phyloP scores from a whole-genome alignment of 2,797 vertebrate genomes.

The Gobionotothen gibberifrons region DNA sequence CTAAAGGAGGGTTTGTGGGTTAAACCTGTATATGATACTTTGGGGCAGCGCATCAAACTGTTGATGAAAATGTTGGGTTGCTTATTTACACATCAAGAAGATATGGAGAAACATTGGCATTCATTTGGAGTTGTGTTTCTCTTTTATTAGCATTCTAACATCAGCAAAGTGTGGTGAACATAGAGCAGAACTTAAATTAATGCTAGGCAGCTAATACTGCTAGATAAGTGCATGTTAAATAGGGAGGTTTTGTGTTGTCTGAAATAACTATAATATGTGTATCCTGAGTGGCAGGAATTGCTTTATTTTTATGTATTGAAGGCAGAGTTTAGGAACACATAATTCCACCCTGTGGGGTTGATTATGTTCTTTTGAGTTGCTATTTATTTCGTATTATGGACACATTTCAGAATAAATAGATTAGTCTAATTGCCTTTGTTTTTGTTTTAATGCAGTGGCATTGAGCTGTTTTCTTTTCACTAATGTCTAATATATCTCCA shows the following conservation, averaged over 20 bases:
- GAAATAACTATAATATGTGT: neutral
- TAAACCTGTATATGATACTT: neutral
- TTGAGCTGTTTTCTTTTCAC: conserved; percentile 1
- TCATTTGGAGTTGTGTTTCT: conserved; percentile 4
- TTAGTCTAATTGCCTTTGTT: neutral
- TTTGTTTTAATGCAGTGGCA: neutral
- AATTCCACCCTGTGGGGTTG: neutral
- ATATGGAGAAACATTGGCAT: neutral
- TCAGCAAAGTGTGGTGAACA: neutral
- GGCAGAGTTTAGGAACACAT: neutral
- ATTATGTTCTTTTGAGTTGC: neutral
- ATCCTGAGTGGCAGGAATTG: neutral
- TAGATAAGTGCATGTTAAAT: neutral
- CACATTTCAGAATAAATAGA: conserved; percentile 1
- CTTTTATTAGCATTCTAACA: neutral
- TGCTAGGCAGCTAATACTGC: too few relatives aligned
- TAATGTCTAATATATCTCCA: neutral
- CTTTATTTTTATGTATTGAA: conserved; percentile 3
- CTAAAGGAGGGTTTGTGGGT: neutral
- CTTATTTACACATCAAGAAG: neutral
- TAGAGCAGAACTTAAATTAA: neutral
- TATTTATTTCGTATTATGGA: neutral
- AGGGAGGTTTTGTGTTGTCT: neutral
- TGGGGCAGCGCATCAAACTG: neutral
- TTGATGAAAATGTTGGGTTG: neutral